phyloP scores from a whole-genome alignment of 2,797 vertebrate genomes.

The Malurus leucopterus region DNA sequence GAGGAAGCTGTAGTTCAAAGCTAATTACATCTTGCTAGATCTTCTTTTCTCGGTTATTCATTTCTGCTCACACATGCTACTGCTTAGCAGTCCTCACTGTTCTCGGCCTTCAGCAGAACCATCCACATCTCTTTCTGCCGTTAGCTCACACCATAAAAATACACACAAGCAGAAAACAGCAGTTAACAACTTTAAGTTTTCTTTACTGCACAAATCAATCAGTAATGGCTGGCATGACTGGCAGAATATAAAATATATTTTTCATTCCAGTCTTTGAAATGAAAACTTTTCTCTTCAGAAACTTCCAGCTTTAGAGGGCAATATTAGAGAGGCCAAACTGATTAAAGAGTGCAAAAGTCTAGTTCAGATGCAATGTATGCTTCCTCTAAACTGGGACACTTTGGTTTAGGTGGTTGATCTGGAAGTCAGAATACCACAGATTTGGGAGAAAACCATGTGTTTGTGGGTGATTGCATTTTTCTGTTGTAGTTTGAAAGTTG shows the following conservation, averaged over 20 bases:
- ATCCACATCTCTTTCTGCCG: slow-evolving; percentile 44
- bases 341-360: slow-evolving; percentile 1
- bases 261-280: slow-evolving; percentile 23
- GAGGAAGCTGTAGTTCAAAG: slow-evolving; percentile 54
- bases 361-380: neutral
- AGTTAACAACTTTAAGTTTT: slow-evolving; percentile 43
- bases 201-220: slow-evolving; percentile 41
- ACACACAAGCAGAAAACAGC: slow-evolving; percentile 48
- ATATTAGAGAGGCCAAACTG: neutral
- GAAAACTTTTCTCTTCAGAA: slow-evolving; percentile 11
- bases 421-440: slow-evolving; percentile 3
- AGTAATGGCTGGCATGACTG: slow-evolving; percentile 47
- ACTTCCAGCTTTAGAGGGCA: neutral
- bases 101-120: slow-evolving; percentile 41
- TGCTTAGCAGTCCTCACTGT: slow-evolving; percentile 51
- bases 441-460: slow-evolving; percentile 5
- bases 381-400: neutral
- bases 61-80: slow-evolving; percentile 56
- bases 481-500: slow-evolving; percentile 29
- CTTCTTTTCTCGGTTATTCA: slow-evolving; percentile 56
- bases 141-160: slow-evolving; percentile 52
- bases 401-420: slow-evolving; percentile 23
- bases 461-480: slow-evolving; percentile 23
- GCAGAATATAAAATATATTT: slow-evolving; percentile 12
- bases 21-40: slow-evolving; percentile 50